Base-by-base conservation (phyloP, 2,888 invertebrate genomes). In the Drosophila recens region DNA sequence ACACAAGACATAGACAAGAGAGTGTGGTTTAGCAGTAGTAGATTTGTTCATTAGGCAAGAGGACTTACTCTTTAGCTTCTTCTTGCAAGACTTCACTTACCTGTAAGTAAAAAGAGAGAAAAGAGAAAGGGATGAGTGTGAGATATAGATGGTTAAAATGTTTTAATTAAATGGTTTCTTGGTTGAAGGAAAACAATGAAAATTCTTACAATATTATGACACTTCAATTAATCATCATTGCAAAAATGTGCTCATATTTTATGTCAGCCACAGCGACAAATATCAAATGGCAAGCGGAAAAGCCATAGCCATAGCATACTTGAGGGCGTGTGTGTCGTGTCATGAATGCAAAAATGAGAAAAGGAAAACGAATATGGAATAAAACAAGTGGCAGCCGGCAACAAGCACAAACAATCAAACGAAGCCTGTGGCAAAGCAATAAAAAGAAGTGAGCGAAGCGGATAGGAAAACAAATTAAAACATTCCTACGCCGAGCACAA, bases 381-480 rank as follows among this genome's bases (percentile, higher is more conserved):
- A 72, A 75, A 74, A 73, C 89, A 89, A 87, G 83, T 88, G 89
- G 81, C 82, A 72, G 62, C 36, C 86, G 89, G 81, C 82, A 72
- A 59, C 36, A 33, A 42, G 65, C 73, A 69, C 80, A 87, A 89
- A 90, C 89, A 87, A 89, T 87, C 84, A 83, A 87, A 84, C 73
- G 69, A 85, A 78, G 85, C 89, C 84, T 84, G 82, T 67, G 88
- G 88, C 78, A 64, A 67, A 73, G 88, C 87, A 86, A 88, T 86
- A 88, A 86, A 87, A 87, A 87, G 86, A 83, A 80, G 83, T 87
- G 67, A 75, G 73, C 78, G 69, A 79, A 76, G 78, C 83, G 86
- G 79, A 87, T 84, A 82, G 85, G 79, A 87, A 86, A 89, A 88
- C 90, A 90, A 90, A 90, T 90, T 90, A 90, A 90, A 90, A 90